Percentiles rank a stretch among this genome's conserved stretches.
phyloP scores from a whole-genome alignment of 2,113 vertebrate genomes.

The Centropus bengalensis region DNA sequence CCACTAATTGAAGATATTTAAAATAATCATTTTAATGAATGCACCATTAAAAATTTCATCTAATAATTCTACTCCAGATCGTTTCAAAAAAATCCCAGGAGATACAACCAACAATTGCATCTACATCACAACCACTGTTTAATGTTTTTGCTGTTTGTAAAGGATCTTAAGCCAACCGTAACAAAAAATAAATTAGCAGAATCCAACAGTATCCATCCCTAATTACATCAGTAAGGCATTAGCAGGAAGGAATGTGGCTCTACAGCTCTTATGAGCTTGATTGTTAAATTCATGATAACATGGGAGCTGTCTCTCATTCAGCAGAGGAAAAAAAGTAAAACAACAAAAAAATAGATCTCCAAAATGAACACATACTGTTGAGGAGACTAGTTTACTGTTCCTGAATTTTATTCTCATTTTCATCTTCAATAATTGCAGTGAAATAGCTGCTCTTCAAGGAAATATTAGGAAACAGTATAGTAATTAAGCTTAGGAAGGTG shows the following conservation, averaged over 20 bases:
- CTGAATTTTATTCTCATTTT: constrained; percentile 13
- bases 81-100: not conserved
- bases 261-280: not conserved
- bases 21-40: constrained; percentile 8
- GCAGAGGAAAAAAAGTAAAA: not conserved
- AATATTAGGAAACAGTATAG: constrained; percentile 27
- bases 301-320: not conserved
- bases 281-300: not conserved
- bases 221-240: not conserved
- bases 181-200: not conserved
- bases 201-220: not conserved
- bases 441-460: constrained; percentile 28
- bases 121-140: not conserved
- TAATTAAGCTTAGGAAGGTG: constrained; percentile 51
- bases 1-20: constrained; percentile 1
- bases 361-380: not conserved
- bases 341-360: not conserved
- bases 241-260: not conserved
- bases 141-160: not conserved
- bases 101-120: not conserved
- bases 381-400: not conserved
- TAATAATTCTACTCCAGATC: not conserved
- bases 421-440: constrained; percentile 30
- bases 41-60: not conserved
- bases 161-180: not conserved